Percentiles rank a stretch among this genome's conserved stretches.
Conservation (phyloP, 2,888 invertebrate species). For the Leucophenga montana region DNA sequence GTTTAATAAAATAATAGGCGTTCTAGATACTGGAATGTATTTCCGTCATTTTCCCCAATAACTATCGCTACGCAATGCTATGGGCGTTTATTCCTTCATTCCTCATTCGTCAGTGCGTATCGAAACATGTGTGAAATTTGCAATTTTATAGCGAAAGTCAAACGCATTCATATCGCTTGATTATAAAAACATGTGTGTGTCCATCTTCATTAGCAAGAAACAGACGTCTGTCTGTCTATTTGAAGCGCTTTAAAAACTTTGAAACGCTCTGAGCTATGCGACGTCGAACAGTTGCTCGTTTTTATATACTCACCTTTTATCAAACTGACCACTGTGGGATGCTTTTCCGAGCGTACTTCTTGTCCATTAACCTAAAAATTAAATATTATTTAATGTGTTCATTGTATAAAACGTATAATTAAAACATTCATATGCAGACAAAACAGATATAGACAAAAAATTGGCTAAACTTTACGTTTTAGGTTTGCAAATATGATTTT, state of each 20-base stretch:
- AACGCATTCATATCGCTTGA: not conserved
- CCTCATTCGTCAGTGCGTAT: no score
- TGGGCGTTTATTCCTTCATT: no score
- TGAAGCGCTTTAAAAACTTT: no score
- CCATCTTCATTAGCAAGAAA: constrained; percentile 4
- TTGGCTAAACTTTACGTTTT: constrained; percentile 15
- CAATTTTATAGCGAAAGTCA: no score
- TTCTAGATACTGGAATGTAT: no score
- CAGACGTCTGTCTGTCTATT: no score
- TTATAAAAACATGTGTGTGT: constrained; percentile 14
- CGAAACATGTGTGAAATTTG: no score
- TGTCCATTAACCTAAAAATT: constrained; percentile 88
- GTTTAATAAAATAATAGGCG: no score
- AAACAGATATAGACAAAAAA: not conserved
- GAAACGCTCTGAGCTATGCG: no score
- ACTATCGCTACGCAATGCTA: no score
- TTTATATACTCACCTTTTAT: constrained; percentile 89
- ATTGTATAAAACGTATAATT: constrained; percentile 2
- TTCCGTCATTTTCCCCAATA: no score
- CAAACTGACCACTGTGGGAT: constrained; percentile 94
- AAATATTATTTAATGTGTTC: constrained; percentile 9
- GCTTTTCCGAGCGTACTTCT: constrained; percentile 91
- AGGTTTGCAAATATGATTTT: not conserved
- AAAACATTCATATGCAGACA: constrained; percentile 12
- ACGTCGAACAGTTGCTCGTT: no score